Conservation (phyloP, 2,797 vertebrate species). For the Pangasius sanitwongsei region DNA sequence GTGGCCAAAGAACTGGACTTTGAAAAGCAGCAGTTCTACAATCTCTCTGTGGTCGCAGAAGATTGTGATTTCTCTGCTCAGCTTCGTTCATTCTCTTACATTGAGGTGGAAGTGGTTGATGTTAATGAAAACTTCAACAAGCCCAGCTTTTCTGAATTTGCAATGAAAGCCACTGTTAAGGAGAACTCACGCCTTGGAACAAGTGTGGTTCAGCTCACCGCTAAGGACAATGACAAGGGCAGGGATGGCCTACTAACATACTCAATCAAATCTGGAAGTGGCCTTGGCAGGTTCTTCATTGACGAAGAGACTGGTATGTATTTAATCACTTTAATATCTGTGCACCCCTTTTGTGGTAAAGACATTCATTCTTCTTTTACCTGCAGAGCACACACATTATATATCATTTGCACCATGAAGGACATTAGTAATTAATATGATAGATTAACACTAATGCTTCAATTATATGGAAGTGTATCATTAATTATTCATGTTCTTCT, state of each 20-base stretch:
- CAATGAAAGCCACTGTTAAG: constrained; percentile 84
- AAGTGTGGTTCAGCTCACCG: constrained; percentile 85
- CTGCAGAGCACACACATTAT: constrained; percentile 22
- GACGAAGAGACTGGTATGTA: constrained; percentile 94
- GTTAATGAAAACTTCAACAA: constrained; percentile 93
- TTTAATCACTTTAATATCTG: constrained; percentile 33
- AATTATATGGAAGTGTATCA: constrained; percentile 19
- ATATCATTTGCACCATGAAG: constrained; percentile 22
- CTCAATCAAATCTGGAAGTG: constrained; percentile 89
- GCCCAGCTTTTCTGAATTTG: constrained; percentile 87
- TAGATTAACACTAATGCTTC: constrained; percentile 31
- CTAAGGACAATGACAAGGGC: constrained; percentile 88
- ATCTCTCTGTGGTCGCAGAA: constrained; percentile 86
- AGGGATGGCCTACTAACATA: constrained; percentile 88
- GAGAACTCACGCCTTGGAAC: constrained; percentile 90
- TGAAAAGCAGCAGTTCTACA: constrained; percentile 90
- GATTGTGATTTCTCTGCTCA: constrained; percentile 85
- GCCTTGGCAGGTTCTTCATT: constrained; percentile 90
- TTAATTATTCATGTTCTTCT: constrained; percentile 31
- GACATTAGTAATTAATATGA: constrained; percentile 39
- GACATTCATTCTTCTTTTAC: constrained; percentile 16
- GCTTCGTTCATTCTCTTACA: constrained; percentile 83
- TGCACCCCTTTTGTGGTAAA: constrained; percentile 11
- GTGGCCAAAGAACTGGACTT: constrained; percentile 88
- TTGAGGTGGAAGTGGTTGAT: constrained; percentile 91